A percentile compares a stretch with the other conserved stretches of the same genome.
phyloP scores from a whole-genome alignment of 1,140 invertebrate species.

The Ceratosolen solmsi region DNA sequence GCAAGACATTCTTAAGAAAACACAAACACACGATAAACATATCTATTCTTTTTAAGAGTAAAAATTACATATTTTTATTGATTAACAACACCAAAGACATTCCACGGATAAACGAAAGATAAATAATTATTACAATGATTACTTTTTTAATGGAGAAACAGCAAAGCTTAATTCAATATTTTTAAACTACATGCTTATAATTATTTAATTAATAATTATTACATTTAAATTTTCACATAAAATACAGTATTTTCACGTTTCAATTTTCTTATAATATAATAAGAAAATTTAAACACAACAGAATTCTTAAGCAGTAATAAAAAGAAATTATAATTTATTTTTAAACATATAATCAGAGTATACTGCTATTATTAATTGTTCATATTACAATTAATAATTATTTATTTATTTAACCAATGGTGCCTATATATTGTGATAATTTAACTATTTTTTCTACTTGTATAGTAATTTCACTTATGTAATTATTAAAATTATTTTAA shows the following conservation, averaged over 20 bases:
- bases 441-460: conserved; percentile 13
- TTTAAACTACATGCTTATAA: no score
- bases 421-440: conserved; percentile 51
- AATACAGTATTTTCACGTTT: conserved; percentile 10
- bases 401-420: conserved; percentile 50
- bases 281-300: no score
- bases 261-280: neutral
- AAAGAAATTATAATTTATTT: no score
- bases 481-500: neutral
- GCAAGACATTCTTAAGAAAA: conserved; percentile 67
- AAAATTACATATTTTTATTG: conserved; percentile 35
- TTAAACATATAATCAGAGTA: neutral
- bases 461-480: neutral
- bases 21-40: conserved; percentile 62
- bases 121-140: conserved; percentile 3
- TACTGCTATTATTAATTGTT: neutral
- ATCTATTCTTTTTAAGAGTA: conserved; percentile 62
- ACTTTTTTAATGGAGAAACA: neutral
- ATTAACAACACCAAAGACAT: conserved; percentile 54
- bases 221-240: neutral
- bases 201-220: no score
- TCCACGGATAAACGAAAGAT: conserved; percentile 27
- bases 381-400: neutral
- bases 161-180: neutral
- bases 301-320: no score